Evolutionary conservation across 2,113 vertebrate species (phyloP), one percentile per base, ranked within the genome.

Genomic region (Mugil cephalus): DNA sequence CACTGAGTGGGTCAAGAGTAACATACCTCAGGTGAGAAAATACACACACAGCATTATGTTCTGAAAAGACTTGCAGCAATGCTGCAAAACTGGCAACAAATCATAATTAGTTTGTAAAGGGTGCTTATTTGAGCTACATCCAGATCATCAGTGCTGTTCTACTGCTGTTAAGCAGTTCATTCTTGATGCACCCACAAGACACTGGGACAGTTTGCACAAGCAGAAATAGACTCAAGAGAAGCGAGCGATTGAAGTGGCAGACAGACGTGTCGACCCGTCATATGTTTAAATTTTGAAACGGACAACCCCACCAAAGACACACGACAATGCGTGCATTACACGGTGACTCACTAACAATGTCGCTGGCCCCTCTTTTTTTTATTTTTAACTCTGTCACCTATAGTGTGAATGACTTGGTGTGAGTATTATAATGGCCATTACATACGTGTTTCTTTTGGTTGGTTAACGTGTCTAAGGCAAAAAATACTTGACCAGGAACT

Each of bases 1-100:
- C 86, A 94, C 95, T 19, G 95, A 98, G 73, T 99, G 98, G 98
- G 95, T 99, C 72, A 96, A 96, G 79, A 97, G 97, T 90, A 99
- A 99, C 6, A 96, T 99, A 80, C 98, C 98, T 77, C 95, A 97
- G 79, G 98, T 99, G 89, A 92, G 94, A 85, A 83, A 67, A 46
- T 39, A 53, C 2, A 34, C 2, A 35, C 12, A 38, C 35, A 15
- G 24, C 38, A 36, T 80, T 43, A 34, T 3, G 51, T 4, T 53
- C 1, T 30, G 17, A 38, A 47, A 46, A 15, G 38, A 35, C 36
- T 24, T 47, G 15, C 14, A 52, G 52, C 18, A 36, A 63, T 19
- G 18, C 36, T 24, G 39, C 54, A 62, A 19, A 67, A 9, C 10
- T 45, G 24, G 10, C 8, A 72, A 21, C 13, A 30, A 30, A 30